phyloP scores from a whole-genome alignment of 2,113 vertebrate genomes.

The Mormyrus iriodes region DNA sequence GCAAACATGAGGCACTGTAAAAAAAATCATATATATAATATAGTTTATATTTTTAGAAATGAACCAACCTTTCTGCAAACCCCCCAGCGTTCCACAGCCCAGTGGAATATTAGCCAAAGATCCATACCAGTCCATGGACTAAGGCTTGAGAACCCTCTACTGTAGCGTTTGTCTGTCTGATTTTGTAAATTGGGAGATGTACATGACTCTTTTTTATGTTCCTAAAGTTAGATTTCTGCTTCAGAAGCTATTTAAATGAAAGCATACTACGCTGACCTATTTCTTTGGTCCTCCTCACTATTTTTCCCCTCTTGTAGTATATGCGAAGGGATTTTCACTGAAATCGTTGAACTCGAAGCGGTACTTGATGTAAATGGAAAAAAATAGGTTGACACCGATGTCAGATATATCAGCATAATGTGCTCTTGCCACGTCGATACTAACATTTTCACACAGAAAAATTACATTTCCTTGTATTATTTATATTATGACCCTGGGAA shows the following conservation, averaged over 20 bases:
- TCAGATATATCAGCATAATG: not conserved
- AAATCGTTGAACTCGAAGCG: not conserved
- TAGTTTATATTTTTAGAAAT: not conserved
- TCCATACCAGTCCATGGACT: not conserved
- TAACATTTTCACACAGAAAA: not conserved
- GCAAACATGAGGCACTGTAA: not conserved
- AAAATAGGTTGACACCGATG: not conserved
- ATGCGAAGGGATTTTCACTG: not conserved
- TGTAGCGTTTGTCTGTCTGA: not conserved
- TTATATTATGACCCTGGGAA: not conserved
- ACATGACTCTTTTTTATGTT: not conserved
- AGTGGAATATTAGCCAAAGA: not conserved
- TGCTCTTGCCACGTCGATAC: not conserved
- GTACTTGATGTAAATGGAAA: not conserved
- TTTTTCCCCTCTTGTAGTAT: not conserved
- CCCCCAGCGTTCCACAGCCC: not conserved
- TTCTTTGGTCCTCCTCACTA: not conserved
- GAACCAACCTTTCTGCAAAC: not conserved
- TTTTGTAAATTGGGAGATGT: not conserved
- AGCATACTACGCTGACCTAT: not conserved
- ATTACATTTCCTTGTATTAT: not conserved
- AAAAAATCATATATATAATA: not conserved
- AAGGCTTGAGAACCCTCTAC: not conserved
- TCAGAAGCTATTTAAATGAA: not conserved
- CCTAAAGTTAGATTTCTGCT: not conserved